Evolutionary conservation across 2,797 vertebrate genomes (phyloP), one percentile per base, ranked within the genome.

Genomic region (Dallia pectoralis): DNA sequence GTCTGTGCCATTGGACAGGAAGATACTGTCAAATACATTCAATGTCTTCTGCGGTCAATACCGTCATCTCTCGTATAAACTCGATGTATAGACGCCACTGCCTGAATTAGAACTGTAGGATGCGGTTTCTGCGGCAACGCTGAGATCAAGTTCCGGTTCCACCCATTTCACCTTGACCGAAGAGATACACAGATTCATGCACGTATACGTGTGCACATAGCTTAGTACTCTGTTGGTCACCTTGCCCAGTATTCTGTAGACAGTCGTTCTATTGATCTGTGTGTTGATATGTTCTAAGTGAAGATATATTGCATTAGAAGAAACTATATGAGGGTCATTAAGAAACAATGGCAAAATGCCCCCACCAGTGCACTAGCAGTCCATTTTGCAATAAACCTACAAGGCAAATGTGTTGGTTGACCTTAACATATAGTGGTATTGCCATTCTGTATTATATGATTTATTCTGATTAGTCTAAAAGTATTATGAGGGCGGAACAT

Each of bases 91-190:
- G 87, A 89, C 83, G 83, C 88, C 87, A 85, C 82, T 85, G 83
- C 89, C 89, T 87, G 74, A 90, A 89, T 91, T 92, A 92, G 91
- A 89, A 90, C 82, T 82, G 88, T 88, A 81, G 91, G 88, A 91
- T 83, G 88, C 89, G 90, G 88, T 89, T 90, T 90, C 88, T 91
- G 85, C 87, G 82, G 81, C 82, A 90, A 88, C 85, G 77, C 76
- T 53, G 74, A 79, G 89, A 92, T 92, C 90, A 87, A 73, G 90
- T 92, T 91, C 82, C 70, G 18, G 79, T 83, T 81, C 84, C 80
- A 40, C 88, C 85, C 85, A 25, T n/a, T 91, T 92, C 89, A 91
- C 91, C 91, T 91, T 91, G 91, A 90, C 66, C 76, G 84, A 59
- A 71, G 30, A 22, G 30, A 59, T 62, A n/a, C 66, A 59, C 53